A percentile compares a stretch with the other conserved stretches of the same genome.
These are phyloP conservation scores for Cyclophora albipunctata DNA, from an alignment of 2,888 invertebrate genomes.

Conservation along the genomic window DNA sequence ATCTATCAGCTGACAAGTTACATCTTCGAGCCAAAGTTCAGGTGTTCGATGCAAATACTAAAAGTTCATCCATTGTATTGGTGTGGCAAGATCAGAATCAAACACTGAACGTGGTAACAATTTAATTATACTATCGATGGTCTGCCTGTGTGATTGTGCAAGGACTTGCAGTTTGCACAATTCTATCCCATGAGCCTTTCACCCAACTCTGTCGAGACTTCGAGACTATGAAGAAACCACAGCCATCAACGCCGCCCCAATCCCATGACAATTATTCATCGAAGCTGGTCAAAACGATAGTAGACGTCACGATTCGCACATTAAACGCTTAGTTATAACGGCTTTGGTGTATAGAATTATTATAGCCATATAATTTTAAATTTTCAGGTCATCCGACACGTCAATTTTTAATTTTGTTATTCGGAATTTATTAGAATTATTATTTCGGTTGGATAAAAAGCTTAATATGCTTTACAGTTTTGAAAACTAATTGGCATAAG, in stretches of 20 bases:
- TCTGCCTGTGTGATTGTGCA: slow-evolving; percentile 23
- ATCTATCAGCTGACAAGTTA: no score
- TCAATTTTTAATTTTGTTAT: no score
- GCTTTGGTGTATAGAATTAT: neutral
- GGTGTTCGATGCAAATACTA: slow-evolving; percentile 15
- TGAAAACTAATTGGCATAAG: no score
- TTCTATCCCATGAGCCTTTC: slow-evolving; percentile 28
- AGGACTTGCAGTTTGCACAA: slow-evolving; percentile 4
- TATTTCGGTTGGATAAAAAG: no score
- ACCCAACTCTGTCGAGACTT: slow-evolving; percentile 9
- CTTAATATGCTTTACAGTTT: no score
- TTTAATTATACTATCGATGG: slow-evolving; percentile 30
- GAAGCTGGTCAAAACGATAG: slow-evolving; percentile 19
- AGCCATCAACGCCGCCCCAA: slow-evolving; percentile 27
- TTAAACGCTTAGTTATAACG: slow-evolving; percentile 3
- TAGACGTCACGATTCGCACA: slow-evolving; percentile 19
- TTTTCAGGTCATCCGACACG: no score
- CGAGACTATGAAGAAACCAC: neutral
- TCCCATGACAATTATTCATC: slow-evolving; percentile 32
- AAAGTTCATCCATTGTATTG: slow-evolving; percentile 16
- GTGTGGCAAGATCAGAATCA: slow-evolving; percentile 16
- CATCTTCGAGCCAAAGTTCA: slow-evolving; percentile 4
- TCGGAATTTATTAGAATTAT: no score
- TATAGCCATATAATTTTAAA: neutral
- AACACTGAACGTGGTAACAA: slow-evolving; percentile 16